These are phyloP conservation scores for Lordiphosa collinella DNA, from an alignment of 1,140 invertebrate genomes.

Conservation along the genomic window DNA sequence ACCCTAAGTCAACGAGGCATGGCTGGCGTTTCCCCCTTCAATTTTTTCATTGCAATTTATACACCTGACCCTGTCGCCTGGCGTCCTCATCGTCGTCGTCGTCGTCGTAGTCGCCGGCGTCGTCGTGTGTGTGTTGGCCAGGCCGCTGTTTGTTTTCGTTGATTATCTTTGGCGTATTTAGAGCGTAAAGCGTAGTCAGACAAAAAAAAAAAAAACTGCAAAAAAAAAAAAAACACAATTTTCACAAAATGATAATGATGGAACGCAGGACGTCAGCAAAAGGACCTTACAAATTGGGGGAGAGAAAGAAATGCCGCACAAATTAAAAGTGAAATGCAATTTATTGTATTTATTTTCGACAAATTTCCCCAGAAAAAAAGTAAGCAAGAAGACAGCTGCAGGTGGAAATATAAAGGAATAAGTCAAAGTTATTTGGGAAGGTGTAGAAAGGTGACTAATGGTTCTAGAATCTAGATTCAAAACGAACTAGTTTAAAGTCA, in stretches of 20 bases:
- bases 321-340: no score
- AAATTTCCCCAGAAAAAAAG: no score
- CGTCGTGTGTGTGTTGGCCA: not conserved
- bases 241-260: slow-evolving; percentile 21
- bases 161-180: slow-evolving; percentile 79
- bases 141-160: slow-evolving; percentile 73
- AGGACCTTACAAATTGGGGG: no score
- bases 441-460: no score
- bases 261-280: slow-evolving; percentile 16
- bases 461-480: no score
- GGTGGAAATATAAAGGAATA: no score
- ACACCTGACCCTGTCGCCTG: slow-evolving; percentile 66
- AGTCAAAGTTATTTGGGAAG: no score
- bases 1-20: slow-evolving; percentile 46
- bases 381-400: no score
- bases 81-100: not conserved
- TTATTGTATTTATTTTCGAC: no score
- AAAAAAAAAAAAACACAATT: slow-evolving; percentile 31
- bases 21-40: slow-evolving; percentile 34
- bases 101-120: not conserved
- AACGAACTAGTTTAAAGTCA: no score
- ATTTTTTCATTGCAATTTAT: slow-evolving; percentile 47
- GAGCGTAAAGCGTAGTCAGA: slow-evolving; percentile 79
- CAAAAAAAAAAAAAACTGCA: slow-evolving; percentile 39
- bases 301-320: no score